A percentile compares a stretch with the other conserved stretches of the same genome.
Evolutionary conservation across 2,797 vertebrate species (phyloP).

Genomic region (Enteromius viviparus): DNA sequence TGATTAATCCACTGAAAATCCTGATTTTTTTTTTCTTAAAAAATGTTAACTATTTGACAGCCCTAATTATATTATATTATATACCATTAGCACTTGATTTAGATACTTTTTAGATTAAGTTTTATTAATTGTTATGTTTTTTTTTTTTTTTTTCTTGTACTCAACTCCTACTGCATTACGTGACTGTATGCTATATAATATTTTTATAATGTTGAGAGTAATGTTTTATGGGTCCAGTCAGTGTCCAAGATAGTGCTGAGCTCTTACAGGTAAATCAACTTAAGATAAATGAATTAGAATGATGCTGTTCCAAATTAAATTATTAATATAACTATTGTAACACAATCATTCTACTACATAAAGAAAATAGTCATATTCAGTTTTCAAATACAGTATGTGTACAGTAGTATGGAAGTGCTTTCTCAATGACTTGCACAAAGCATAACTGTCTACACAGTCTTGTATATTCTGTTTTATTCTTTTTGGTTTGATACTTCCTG

Average conservation of each 20-base stretch:
- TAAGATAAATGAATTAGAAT: not conserved
- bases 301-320: not conserved
- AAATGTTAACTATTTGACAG: no score
- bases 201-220: not conserved
- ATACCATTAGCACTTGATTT: no score
- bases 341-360: not conserved
- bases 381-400: not conserved
- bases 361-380: not conserved
- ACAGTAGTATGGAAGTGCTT: not conserved
- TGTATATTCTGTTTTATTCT: not conserved
- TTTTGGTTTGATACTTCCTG: conserved; percentile 9
- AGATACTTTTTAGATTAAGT: not conserved
- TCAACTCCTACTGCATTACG: not conserved
- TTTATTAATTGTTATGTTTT: not conserved
- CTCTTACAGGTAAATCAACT: not conserved
- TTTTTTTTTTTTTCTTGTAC: not conserved
- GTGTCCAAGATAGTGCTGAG: not conserved
- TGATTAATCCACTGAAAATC: no score
- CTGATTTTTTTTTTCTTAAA: no score
- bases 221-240: not conserved
- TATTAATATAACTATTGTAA: not conserved
- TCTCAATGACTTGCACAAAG: not conserved
- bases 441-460: not conserved
- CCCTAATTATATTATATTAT: not conserved
- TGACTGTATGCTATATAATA: no score